Evolutionary conservation across 2,797 vertebrate species (phyloP).

Genomic region (Lophura swinhoii): DNA sequence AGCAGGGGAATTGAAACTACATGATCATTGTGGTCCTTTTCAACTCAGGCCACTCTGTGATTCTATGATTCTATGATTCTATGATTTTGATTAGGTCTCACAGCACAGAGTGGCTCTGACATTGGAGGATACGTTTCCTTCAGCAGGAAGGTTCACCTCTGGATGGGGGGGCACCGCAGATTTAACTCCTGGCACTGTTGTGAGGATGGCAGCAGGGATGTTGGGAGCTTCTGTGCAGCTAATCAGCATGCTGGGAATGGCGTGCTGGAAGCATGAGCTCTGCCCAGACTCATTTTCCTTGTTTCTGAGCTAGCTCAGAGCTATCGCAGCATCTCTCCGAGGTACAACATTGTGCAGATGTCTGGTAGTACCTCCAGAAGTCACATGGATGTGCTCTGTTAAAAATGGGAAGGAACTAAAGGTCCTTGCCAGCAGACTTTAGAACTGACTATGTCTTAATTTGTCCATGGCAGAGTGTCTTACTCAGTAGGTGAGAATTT

Average conservation of each 20-base stretch:
- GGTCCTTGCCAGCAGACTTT: constrained; percentile 59
- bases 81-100: not conserved
- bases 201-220: not conserved
- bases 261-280: not conserved
- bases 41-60: too few species aligned
- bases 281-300: not conserved
- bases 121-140: not conserved
- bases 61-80: too few species aligned
- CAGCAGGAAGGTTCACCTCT: not conserved
- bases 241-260: not conserved
- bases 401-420: constrained; percentile 54
- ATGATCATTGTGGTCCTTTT: too few species aligned
- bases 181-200: not conserved
- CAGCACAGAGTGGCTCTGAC: not conserved
- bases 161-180: not conserved
- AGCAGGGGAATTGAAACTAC: too few species aligned
- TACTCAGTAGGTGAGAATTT: constrained; percentile 68
- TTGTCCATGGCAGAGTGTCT: constrained; percentile 62
- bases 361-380: constrained; percentile 31
- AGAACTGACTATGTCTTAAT: constrained; percentile 61
- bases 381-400: constrained; percentile 21
- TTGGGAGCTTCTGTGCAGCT: not conserved
- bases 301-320: constrained; percentile 13
- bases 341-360: not conserved
- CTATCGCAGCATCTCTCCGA: not conserved